Base-by-base conservation (phyloP, 2,113 vertebrate genomes). In the Ctenomys sociabilis region DNA sequence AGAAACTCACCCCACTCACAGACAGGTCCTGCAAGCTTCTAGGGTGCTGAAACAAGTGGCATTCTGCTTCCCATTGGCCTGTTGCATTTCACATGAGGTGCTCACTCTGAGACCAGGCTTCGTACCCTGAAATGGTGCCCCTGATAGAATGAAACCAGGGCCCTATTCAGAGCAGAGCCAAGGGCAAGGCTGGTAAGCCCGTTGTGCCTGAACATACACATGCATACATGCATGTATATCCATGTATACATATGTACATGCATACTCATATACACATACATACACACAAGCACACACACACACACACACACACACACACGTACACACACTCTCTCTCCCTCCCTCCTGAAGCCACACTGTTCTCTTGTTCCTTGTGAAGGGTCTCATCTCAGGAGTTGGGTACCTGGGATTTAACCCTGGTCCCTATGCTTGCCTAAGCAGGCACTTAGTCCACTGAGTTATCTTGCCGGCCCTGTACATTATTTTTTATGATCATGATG, bases 71-170 rank as follows among this genome's bases (percentile, higher is more conserved):
- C 73, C 81, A 24, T 37, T 63, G 75, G 43, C 88, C 59, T 45
- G 49, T 45, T n/a, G 7, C 24, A 32, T 45, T 37, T 92, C 6
- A 30, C 45, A 40, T 6, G 10, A 0, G 0, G 5, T 14, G 30
- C 7, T 82, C 30, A 49, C 54, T 70, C 73, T 32, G 13, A 57
- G 66, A 40, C 49, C 8, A 5, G 64, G 83, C 45, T 59, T 57
- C 17, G 12, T 8, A 11, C 52, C 59, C 77, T 40, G 28, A 17
- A 70, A 6, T 54, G 40, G 17, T 68, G 87, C 4, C 21, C 13
- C 24, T 10, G 13, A 6, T 16, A 52, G 35, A 49, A 35, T 24
- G 14, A 64, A 80, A 66, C 64, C 52, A 77, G 66, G 61, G 4
- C 28, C n/a, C 43, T 54, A 5, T 14, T 16, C 3, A 0, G 19